A percentile compares a stretch with the other conserved stretches of the same genome.
Conservation (phyloP, 1,140 invertebrate species). For the Caerostris extrusa region DNA sequence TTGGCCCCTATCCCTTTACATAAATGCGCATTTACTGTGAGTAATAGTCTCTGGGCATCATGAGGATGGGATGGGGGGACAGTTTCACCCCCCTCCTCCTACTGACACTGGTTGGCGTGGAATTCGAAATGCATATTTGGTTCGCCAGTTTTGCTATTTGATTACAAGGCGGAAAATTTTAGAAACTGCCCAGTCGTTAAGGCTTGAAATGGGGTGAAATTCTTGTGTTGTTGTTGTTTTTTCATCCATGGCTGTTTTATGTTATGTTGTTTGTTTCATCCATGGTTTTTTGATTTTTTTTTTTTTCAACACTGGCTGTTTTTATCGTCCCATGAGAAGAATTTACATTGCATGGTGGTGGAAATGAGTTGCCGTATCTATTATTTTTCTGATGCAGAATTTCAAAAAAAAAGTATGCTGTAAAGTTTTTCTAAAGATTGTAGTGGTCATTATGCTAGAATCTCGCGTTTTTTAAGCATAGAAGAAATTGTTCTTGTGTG, state of each 20-base stretch:
- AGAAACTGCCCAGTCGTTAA: background rate
- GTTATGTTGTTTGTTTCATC: background rate
- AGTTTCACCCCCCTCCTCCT: background rate
- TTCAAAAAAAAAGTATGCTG: too few species aligned
- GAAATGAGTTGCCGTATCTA: too few species aligned
- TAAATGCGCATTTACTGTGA: background rate
- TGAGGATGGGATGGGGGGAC: background rate
- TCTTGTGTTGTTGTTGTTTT: background rate
- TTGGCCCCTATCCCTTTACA: background rate
- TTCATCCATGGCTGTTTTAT: background rate
- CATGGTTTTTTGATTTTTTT: background rate
- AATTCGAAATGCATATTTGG: background rate
- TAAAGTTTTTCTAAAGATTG: too few species aligned
- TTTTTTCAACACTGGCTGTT: too few species aligned
- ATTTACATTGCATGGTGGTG: too few species aligned
- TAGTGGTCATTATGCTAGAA: too few species aligned
- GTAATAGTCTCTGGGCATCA: background rate
- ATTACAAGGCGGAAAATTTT: conserved; percentile 14
- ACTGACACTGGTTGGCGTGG: background rate
- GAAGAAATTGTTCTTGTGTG: too few species aligned
- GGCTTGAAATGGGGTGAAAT: background rate
- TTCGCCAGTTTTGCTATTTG: background rate
- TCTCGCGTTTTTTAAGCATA: too few species aligned
- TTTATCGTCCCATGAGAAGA: too few species aligned
- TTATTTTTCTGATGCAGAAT: too few species aligned